Evolutionary conservation across 2,113 vertebrate species (phyloP), one percentile per base, ranked within the genome.

Genomic region (Heterochromis multidens): DNA sequence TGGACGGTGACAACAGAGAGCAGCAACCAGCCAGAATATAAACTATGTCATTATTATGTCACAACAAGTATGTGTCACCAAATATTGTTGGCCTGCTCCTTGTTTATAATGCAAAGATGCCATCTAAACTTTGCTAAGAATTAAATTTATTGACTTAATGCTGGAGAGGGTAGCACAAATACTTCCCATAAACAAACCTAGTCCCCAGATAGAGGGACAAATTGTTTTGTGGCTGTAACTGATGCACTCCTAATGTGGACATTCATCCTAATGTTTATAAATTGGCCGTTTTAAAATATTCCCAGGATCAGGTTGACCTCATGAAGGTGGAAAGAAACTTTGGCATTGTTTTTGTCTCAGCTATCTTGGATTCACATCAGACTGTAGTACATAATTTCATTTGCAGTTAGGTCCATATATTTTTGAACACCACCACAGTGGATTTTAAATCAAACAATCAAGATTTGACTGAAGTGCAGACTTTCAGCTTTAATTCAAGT

Each of bases 1-100:
- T 89, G 87, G 85, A 87, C 46, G 43, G 61, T 91, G 89, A 94
- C 91, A 91, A 93, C 84, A 91, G 82, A 87, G 77, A 81, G 74
- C 37, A 43, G 80, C 86, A 91, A 84, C 90, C 86, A 84, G 79
- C 60, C 84, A 89, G 91, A 92, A 93, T 93, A 88, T 84, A 90
- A 93, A 93, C 78, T 87, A 52, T 83, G 81, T 85, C 58, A 82
- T 91, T 81, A 87, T 85, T 87, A 85, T 92, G 81, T 91, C 77
- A 85, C 77, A 90, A 80, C 80, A 82, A 84, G 80, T 76, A 43
- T 82, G 77, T 91, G 87, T 86, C 31, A 2, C 80, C 67, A 82
- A 85, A 84, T 88, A 87, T 63, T 63, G 54, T 85, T 56, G 12
- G 5, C 54, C 58, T 76, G 25, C 54, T 37, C 2, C 31, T 82